Evolutionary conservation across 2,113 vertebrate species (phyloP).

Genomic region (Ifrita kowaldi): DNA sequence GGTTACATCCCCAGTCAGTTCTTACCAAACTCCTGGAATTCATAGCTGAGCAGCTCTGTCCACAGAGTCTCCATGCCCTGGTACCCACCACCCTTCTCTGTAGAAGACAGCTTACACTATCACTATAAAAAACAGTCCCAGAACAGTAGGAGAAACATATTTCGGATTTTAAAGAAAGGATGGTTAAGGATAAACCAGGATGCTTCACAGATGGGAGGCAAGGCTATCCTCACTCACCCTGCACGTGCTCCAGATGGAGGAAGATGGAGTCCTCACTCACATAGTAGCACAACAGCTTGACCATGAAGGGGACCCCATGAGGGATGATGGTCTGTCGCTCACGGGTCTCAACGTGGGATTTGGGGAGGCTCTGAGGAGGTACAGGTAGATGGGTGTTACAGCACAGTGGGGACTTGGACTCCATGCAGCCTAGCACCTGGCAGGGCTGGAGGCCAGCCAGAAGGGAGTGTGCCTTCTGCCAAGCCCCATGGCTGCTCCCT

Average conservation of each 20-base stretch:
- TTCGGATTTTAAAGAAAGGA: background rate
- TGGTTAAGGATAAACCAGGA: background rate
- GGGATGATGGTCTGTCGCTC: conserved; percentile 91
- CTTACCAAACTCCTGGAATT: background rate
- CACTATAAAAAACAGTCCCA: background rate
- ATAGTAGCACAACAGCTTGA: conserved; percentile 88
- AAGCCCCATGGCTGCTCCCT: background rate
- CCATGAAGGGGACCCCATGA: conserved; percentile 93
- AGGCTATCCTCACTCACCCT: conserved; percentile 75
- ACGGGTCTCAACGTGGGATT: conserved; percentile 82
- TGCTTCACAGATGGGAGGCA: background rate
- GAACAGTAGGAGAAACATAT: background rate
- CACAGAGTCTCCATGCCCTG: background rate
- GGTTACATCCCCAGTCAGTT: background rate
- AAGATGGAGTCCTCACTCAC: conserved; percentile 92
- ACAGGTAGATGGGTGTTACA: background rate
- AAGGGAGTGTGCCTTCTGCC: background rate
- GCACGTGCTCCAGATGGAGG: conserved; percentile 88
- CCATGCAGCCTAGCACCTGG: background rate
- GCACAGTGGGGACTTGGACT: background rate
- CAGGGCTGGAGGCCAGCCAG: background rate
- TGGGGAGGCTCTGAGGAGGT: conserved; percentile 84
- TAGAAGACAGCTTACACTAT: background rate
- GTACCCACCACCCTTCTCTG: background rate
- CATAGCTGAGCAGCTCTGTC: background rate